phyloP scores from a whole-genome alignment of 2,888 invertebrate genomes.

The Hypomecis punctinalis region DNA sequence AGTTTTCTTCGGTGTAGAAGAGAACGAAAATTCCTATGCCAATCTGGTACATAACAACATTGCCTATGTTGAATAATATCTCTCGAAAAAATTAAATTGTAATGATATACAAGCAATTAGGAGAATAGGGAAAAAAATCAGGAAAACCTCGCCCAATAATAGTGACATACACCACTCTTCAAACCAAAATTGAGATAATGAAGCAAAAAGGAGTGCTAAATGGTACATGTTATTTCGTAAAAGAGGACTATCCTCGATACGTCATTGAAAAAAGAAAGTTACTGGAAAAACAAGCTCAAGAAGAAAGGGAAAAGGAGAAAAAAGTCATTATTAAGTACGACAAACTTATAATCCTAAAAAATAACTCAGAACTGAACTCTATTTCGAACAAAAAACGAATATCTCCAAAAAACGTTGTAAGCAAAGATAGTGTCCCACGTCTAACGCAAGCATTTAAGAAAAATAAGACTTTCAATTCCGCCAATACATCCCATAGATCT shows the following conservation, averaged over 20 bases:
- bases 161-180: conserved; percentile 34
- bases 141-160: conserved; percentile 33
- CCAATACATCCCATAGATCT: neutral
- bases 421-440: neutral
- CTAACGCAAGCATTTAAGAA: neutral
- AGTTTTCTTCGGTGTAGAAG: conserved; percentile 34
- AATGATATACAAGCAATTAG: conserved; percentile 32
- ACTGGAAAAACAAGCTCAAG: conserved; percentile 34
- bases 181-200: conserved; percentile 31
- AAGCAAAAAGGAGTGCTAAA: conserved; percentile 32
- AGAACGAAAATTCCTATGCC: conserved; percentile 27
- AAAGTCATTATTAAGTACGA: conserved; percentile 38
- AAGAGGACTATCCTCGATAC: conserved; percentile 34
- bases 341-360: conserved; percentile 33
- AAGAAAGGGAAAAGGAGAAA: conserved; percentile 37
- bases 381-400: conserved; percentile 29
- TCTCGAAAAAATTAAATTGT: conserved; percentile 24
- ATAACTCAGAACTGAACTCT: too few species aligned
- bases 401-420: conserved; percentile 20
- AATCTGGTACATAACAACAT: conserved; percentile 23
- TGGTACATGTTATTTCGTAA: conserved; percentile 31
- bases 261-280: conserved; percentile 35
- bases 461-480: neutral
- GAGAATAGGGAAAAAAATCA: conserved; percentile 36
- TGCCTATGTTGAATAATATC: conserved; percentile 25